These are phyloP conservation scores for Forbesichthys papilliferus DNA, from an alignment of 2,113 vertebrate genomes.

Conservation along the genomic window DNA sequence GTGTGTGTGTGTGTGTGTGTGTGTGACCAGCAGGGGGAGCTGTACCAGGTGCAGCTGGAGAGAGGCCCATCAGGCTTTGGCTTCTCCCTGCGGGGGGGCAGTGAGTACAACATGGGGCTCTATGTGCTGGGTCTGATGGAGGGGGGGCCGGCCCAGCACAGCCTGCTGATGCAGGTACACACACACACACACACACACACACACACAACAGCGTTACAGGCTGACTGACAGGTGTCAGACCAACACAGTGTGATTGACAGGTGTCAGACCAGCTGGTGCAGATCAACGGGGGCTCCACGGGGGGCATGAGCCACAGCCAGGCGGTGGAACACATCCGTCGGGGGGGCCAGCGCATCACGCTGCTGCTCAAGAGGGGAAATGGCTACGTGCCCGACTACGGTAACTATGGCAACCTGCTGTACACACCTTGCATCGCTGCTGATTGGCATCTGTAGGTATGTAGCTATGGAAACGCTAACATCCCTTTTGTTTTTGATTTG, in stretches of 20 bases:
- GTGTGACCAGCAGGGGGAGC: constrained; percentile 43
- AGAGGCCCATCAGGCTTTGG: constrained; percentile 81
- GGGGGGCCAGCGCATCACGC: constrained; percentile 77
- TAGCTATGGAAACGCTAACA: no score
- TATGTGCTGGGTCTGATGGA: constrained; percentile 82
- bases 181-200: neutral
- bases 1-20: no score
- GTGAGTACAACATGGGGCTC: constrained; percentile 81
- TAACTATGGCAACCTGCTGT: constrained; percentile 40
- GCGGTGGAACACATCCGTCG: constrained; percentile 81
- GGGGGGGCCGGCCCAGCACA: constrained; percentile 81
- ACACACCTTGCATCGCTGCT: no score
- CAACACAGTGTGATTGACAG: constrained; percentile 51
- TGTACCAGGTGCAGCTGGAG: constrained; percentile 80
- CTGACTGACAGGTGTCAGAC: neutral
- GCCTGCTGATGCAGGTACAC: constrained; percentile 80
- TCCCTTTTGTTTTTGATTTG: no score
- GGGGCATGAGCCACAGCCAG: constrained; percentile 83
- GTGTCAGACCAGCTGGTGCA: constrained; percentile 83
- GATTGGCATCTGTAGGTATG: no score
- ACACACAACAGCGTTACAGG: neutral
- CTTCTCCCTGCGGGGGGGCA: constrained; percentile 82
- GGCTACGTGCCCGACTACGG: constrained; percentile 83
- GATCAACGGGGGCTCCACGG: constrained; percentile 81
- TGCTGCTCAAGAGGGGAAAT: constrained; percentile 80